Evolutionary conservation across 1,140 invertebrate genomes (phyloP), one percentile per base, ranked within the genome.

Genomic region (Cataglyphis hispanica): DNA sequence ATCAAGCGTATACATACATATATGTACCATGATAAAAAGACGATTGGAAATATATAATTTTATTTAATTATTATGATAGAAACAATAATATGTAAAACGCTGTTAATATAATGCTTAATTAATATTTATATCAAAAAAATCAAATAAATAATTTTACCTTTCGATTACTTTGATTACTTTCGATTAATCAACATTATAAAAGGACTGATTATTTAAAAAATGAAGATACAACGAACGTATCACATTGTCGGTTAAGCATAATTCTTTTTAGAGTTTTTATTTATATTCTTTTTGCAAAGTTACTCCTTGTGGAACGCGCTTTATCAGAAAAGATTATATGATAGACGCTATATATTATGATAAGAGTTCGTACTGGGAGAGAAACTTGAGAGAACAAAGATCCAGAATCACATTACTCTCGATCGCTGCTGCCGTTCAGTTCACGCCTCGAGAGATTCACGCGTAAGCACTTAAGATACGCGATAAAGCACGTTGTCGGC

Each of bases 401-500:
- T 72, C 25, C 25, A 60, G 53, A 72, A 19, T 46, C 53, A 37
- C 78, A 60, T 83, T 83, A 43, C 25, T 83, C 40, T 19, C 78
- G 53, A 83, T 83, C 67, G 78, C 60, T 22, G 78, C 53, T 22
- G 25, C 40, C 40, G 27, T 74, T 83, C 78, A 43, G n/a, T 74
- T 74, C 53, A 11, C 78, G 53, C 25, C 53, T 70, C 64, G 31
- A 58, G 64, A 81, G 61, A 66, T 78, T 67, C 34, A 25, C 66
- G 66, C 50, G 34, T 37, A 43, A 19, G 53, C 34, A 46, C 78
- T 74, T n/a, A 60, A 83, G 78, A 83, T 83, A 27, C 13, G 67
- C 78, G 78, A 83, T 83, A 83, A 77, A 63, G 83, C 83, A 84
- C 83, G 60, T 34, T 43, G 72, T 37, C 58, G 40, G n/a, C n/a